Evolutionary conservation across 2,888 invertebrate species (phyloP), one percentile per base, ranked within the genome.

Genomic region (Metacarcinus magister): DNA sequence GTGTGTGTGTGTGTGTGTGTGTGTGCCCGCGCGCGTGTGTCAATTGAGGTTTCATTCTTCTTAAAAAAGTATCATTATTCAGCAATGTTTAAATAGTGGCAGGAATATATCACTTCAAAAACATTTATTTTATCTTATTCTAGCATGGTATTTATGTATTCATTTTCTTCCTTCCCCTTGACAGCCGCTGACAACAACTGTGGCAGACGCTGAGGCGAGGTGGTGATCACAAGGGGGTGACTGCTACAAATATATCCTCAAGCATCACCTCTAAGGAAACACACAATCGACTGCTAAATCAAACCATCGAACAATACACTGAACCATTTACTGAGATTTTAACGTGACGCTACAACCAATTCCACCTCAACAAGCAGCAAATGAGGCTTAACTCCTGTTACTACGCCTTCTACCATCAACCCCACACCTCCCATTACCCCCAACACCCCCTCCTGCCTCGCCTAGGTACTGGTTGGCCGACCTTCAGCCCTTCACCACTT

Each of bases 1-100:
- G 67, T 67, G 67, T 67, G 67, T 67, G 67, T 67, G 67, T 67
- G 67, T 67, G 67, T 67, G 67, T n/a, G 67, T 67, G 75, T 75
- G 75, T 28, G 75, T 75, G 75, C n/a, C 28, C 28, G 75, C n/a
- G 75, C n/a, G 75, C n/a, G 75, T 75, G 75, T 75, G 75, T 75
- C 23, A 60, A 23, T 60, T 60, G 60, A 60, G 75, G 28, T 75
- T 28, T 28, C 75, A 28, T 75, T 75, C 75, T 75, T n/a, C 75
- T 75, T 28, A 28, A 28, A 75, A 75, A 3, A 39, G 39, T 39
- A 39, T 39, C 75, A 75, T 75, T 75, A 75, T 23, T 75, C 75
- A 75, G 28, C n/a, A 75, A 4, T 23, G 23, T 60, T 60, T 23
- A 60, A 23, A 60, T 60, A 60, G 16, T n/a, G 23, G 8, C n/a